These are phyloP conservation scores for Sapajus apella DNA, from an alignment of 2,113 vertebrate genomes.

Conservation along the genomic window DNA sequence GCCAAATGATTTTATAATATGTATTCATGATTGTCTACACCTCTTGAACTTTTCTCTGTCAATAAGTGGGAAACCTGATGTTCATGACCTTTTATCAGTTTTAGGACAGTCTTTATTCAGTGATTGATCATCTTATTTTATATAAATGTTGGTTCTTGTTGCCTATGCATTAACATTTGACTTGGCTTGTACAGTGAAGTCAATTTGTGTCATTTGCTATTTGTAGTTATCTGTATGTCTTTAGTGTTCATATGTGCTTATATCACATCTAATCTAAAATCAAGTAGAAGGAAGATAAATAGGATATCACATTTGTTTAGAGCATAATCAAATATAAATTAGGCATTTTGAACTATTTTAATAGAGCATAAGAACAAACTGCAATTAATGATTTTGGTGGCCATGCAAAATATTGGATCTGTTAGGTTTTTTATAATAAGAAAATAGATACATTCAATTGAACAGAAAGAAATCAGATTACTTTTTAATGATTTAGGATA, in stretches of 20 bases:
- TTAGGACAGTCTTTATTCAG: background rate
- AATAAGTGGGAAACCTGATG: background rate
- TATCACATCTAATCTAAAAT: constrained; percentile 50
- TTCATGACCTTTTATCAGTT: background rate
- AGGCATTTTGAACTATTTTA: background rate
- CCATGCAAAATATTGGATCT: background rate
- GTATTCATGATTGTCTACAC: background rate
- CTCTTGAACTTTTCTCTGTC: background rate
- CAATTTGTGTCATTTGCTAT: background rate
- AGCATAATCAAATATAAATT: background rate
- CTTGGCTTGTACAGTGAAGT: constrained; percentile 30
- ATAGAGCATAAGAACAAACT: constrained; percentile 25
- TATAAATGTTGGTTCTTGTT: background rate
- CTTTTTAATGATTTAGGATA: background rate
- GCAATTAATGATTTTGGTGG: background rate
- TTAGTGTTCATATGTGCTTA: background rate
- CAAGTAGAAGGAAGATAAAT: constrained; percentile 28
- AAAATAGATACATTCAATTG: no score
- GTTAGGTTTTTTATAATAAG: background rate
- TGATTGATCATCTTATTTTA: constrained; percentile 18
- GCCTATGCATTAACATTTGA: constrained; percentile 31
- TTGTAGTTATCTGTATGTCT: background rate
- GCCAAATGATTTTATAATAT: background rate
- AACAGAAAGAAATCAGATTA: no score
- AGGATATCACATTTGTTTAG: background rate